Conservation (phyloP, 2,113 vertebrate species). For the Panthera tigris region DNA sequence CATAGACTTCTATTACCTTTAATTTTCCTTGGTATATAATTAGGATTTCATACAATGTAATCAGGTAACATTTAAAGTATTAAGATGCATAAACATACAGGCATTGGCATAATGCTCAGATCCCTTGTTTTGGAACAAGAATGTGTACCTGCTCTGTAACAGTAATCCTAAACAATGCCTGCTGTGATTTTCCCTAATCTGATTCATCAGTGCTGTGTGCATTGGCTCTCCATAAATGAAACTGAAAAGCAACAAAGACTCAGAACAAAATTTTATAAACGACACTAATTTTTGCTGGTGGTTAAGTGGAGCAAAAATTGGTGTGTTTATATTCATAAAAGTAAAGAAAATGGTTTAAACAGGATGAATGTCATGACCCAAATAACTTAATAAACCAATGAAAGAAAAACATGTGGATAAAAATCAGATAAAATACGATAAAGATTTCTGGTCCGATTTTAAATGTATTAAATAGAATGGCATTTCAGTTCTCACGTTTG, state of each 20-base stretch:
- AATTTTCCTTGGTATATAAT: conserved; percentile 38
- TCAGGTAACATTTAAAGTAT: background rate
- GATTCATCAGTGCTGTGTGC: background rate
- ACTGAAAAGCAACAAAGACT: background rate
- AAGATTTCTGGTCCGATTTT: conserved; percentile 31
- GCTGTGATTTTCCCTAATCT: conserved; percentile 56
- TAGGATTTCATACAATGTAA: conserved; percentile 4
- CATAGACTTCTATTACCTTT: background rate
- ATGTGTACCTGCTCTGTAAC: conserved; percentile 17
- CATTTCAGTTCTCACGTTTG: background rate
- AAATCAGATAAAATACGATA: conserved; percentile 54
- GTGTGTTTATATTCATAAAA: background rate
- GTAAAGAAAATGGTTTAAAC: background rate
- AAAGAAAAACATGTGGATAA: conserved; percentile 44
- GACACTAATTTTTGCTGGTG: background rate
- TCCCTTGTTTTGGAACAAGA: conserved; percentile 28
- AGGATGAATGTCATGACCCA: background rate
- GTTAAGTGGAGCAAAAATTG: background rate
- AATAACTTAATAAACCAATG: background rate
- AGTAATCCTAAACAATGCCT: background rate
- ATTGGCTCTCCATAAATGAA: conserved; percentile 61
- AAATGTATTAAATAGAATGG: background rate
- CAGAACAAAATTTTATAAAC: background rate
- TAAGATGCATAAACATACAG: background rate
- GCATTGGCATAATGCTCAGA: background rate